phyloP scores from a whole-genome alignment of 1,140 invertebrate genomes.

The Caenorhabditis elegans region DNA sequence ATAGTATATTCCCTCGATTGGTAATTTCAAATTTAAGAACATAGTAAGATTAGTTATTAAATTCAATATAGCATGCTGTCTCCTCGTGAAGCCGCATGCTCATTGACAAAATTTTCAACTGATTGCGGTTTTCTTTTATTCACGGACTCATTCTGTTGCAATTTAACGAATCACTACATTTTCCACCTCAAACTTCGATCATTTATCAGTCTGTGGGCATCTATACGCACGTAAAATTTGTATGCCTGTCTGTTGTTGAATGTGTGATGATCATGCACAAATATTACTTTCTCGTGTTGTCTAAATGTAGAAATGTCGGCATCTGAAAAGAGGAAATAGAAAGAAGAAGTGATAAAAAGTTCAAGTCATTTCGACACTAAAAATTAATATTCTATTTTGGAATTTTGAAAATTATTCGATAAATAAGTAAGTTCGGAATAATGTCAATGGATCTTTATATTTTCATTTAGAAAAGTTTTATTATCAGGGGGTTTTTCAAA shows the following conservation, averaged over 20 bases:
- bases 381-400: background rate
- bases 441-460: too few relatives aligned
- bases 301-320: too few relatives aligned
- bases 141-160: background rate
- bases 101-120: background rate
- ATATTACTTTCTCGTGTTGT: background rate
- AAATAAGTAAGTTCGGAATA: background rate
- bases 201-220: background rate
- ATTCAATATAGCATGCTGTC: background rate
- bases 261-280: constrained; percentile 23
- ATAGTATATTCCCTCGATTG: too few relatives aligned
- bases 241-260: background rate
- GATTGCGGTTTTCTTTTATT: background rate
- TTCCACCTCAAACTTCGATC: background rate
- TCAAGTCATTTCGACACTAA: background rate
- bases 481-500: too few relatives aligned
- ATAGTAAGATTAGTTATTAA: too few relatives aligned
- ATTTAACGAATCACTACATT: background rate
- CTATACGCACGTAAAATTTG: background rate
- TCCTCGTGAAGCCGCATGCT: background rate
- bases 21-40: too few relatives aligned
- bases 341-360: constrained; percentile 10
- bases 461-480: too few relatives aligned
- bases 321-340: background rate
- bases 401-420: background rate